Percentiles rank a stretch among this genome's conserved stretches.
These are phyloP conservation scores for Macroramphosus scolopax DNA, from an alignment of 2,797 vertebrate species.

Conservation along the genomic window DNA sequence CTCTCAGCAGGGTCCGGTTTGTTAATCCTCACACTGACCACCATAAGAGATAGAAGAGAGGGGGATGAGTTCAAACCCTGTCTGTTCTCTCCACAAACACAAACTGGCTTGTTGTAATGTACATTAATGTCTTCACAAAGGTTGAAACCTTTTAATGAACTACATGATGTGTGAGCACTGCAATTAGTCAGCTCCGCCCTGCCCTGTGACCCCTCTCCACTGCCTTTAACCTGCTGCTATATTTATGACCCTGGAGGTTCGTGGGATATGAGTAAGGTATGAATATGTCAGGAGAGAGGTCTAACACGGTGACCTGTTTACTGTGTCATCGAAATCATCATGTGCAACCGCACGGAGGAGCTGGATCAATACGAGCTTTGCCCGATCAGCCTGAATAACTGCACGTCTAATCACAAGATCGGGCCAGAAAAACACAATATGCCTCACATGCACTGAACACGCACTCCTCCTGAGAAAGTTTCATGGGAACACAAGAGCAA, in stretches of 20 bases:
- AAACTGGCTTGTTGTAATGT: too few species aligned
- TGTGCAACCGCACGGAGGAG: conserved; percentile 10
- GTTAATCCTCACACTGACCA: conserved; percentile 59
- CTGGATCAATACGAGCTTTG: conserved; percentile 19
- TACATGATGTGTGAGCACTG: conserved; percentile 12
- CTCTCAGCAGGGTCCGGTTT: conserved; percentile 58
- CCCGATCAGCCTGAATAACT: conserved; percentile 20
- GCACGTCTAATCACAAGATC: conserved; percentile 17
- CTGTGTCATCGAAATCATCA: conserved; percentile 23
- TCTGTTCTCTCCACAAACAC: conserved; percentile 16
- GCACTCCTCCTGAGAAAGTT: conserved; percentile 7
- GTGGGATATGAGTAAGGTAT: conserved; percentile 22
- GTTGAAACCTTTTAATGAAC: conserved; percentile 29
- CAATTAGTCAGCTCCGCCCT: conserved; percentile 1
- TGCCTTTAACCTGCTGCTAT: conserved; percentile 1
- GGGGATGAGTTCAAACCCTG: conserved; percentile 14
- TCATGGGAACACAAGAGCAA: conserved; percentile 3
- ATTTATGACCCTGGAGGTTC: background rate
- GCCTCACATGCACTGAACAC: too few species aligned
- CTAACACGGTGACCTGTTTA: conserved; percentile 14
- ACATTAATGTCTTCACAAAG: background rate
- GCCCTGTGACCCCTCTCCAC: conserved; percentile 13
- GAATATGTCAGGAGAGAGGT: conserved; percentile 10
- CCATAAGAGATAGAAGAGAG: conserved; percentile 23
- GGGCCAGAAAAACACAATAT: conserved; percentile 13